Conservation (phyloP, 1,140 invertebrate genomes). For the Drosophila malerkotliana region DNA sequence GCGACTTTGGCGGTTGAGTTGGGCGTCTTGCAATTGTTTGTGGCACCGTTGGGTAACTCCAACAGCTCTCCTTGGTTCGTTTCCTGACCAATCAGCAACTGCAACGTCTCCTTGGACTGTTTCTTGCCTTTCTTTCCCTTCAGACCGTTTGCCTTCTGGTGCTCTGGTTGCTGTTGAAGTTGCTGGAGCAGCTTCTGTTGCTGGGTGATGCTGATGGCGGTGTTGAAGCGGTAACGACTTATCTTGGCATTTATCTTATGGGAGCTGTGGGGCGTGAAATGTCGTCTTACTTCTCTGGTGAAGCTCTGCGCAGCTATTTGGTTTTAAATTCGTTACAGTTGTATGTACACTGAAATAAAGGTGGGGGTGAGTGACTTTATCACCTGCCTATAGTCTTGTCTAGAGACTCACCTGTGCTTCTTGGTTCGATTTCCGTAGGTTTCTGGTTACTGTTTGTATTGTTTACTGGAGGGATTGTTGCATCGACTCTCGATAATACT, state of each 20-base stretch:
- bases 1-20: constrained; percentile 78
- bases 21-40: constrained; percentile 74
- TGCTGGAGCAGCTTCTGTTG: constrained; percentile 51
- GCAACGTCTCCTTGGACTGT: constrained; percentile 7
- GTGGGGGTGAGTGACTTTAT: constrained; percentile 13
- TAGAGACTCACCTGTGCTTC: constrained; percentile 40
- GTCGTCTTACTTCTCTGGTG: not conserved
- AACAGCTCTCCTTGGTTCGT: constrained; percentile 24
- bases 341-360: constrained; percentile 58
- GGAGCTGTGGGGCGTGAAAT: constrained; percentile 7
- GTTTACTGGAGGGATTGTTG: constrained; percentile 76
- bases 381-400: not conserved
- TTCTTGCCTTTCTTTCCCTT: constrained; percentile 15
- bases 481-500: constrained; percentile 64
- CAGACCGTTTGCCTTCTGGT: constrained; percentile 27
- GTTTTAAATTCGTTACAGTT: constrained; percentile 69
- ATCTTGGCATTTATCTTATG: constrained; percentile 67
- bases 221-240: constrained; percentile 73
- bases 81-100: constrained; percentile 12
- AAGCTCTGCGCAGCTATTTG: not conserved
- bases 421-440: not conserved
- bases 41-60: constrained; percentile 34
- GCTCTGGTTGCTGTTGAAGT: constrained; percentile 34
- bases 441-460: constrained; percentile 35
- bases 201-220: constrained; percentile 69